These are phyloP conservation scores for Halcyon badia DNA, from an alignment of 2,797 vertebrate genomes.

Conservation along the genomic window DNA sequence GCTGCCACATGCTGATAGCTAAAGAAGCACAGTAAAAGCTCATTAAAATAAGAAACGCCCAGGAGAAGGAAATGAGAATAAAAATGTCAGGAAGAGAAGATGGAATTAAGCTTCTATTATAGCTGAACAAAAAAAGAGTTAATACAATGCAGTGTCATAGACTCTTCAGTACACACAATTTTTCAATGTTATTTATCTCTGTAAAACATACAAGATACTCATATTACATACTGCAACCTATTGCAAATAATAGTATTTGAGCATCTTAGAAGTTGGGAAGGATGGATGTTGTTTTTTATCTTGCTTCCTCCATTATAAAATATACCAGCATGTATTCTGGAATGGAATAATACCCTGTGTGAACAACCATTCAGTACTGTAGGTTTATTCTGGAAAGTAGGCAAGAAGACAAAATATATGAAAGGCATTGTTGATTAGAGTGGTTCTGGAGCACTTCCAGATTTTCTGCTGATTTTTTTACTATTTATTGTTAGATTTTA, in stretches of 20 bases:
- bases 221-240: neutral
- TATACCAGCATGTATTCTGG: neutral
- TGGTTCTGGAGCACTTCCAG: neutral
- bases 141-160: neutral
- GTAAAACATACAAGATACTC: neutral
- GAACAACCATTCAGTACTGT: neutral
- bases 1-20: neutral
- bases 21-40: conserved; percentile 7
- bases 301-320: neutral
- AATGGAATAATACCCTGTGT: fast-evolving
- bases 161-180: neutral
- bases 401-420: neutral
- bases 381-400: neutral
- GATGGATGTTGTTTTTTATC: neutral
- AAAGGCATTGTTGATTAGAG: neutral
- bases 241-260: neutral
- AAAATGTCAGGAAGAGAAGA: neutral
- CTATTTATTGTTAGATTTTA: neutral
- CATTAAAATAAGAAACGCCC: neutral
- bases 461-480: neutral
- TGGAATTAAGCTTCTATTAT: neutral
- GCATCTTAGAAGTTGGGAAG: neutral
- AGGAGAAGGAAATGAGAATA: neutral
- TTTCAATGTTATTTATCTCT: neutral
- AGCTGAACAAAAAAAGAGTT: neutral